Percentiles rank a stretch among this genome's conserved stretches.
Evolutionary conservation across 2,113 vertebrate species (phyloP).

Genomic region (Kryptolebias marmoratus): DNA sequence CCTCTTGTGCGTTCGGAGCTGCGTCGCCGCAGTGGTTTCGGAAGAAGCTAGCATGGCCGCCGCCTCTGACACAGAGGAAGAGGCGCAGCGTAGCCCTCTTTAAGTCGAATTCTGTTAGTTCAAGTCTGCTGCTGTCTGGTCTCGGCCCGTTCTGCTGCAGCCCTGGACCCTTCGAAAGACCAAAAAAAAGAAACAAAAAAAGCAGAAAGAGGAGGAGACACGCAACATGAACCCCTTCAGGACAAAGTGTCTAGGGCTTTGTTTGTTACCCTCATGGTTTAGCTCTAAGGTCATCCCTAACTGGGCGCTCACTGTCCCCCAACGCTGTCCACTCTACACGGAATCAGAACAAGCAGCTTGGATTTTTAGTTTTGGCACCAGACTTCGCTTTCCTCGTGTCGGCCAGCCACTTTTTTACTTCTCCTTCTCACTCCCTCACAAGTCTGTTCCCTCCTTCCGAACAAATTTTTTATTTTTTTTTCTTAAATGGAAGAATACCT

Average conservation of each 20-base stretch:
- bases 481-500: slow-evolving; percentile 26
- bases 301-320: slow-evolving; percentile 31
- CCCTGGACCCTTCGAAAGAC: slow-evolving; percentile 40
- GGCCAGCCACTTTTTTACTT: slow-evolving; percentile 43
- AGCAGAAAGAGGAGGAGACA: slow-evolving; percentile 19
- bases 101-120: slow-evolving; percentile 16
- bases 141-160: slow-evolving; percentile 47
- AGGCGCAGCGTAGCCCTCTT: slow-evolving; percentile 58
- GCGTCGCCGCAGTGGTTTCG: slow-evolving; percentile 58
- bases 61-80: slow-evolving; percentile 50
- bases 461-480: not conserved
- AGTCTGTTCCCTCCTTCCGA: slow-evolving; percentile 58
- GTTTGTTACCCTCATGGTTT: slow-evolving; percentile 1
- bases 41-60: slow-evolving; percentile 52
- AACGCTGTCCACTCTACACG: slow-evolving; percentile 42
- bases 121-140: slow-evolving; percentile 52
- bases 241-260: slow-evolving; percentile 37
- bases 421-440: slow-evolving; percentile 42
- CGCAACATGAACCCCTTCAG: slow-evolving; percentile 1
- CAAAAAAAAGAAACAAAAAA: slow-evolving; percentile 9
- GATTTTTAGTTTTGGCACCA: slow-evolving; percentile 78
- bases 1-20: slow-evolving; percentile 49
- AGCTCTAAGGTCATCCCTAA: no score
- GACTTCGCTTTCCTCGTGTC: slow-evolving; percentile 36
- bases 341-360: slow-evolving; percentile 69